These are phyloP conservation scores for Deilephila porcellus DNA, from an alignment of 2,888 invertebrate species.

Conservation along the genomic window DNA sequence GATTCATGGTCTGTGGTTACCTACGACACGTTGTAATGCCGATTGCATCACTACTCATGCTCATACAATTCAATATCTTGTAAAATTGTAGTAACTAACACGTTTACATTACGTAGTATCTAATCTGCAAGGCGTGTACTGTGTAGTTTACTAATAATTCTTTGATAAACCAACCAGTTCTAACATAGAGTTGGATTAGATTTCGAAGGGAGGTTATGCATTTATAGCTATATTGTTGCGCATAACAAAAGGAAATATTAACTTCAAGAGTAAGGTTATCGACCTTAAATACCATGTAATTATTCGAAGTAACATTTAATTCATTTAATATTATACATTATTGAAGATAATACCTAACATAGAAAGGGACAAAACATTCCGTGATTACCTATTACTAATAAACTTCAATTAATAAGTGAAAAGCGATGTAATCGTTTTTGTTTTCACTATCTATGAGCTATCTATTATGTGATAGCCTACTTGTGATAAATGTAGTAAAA, in stretches of 20 bases:
- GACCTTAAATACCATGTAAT: no score
- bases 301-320: no score
- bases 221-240: no score
- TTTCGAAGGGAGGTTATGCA: not conserved
- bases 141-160: not conserved
- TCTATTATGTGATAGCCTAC: not conserved
- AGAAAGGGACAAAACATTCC: not conserved
- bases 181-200: not conserved
- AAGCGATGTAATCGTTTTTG: not conserved
- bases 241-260: no score
- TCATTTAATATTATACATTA: no score
- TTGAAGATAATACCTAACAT: not conserved
- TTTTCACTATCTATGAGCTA: not conserved
- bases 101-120: constrained; percentile 39
- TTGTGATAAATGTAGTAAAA: not conserved
- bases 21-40: not conserved
- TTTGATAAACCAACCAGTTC: not conserved
- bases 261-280: no score
- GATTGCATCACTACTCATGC: not conserved
- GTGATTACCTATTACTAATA: not conserved
- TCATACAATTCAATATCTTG: not conserved
- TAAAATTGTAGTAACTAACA: not conserved
- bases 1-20: no score
- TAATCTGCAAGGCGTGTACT: constrained; percentile 53
- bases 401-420: not conserved